phyloP scores from a whole-genome alignment of 2,797 vertebrate genomes.

The Periophthalmus magnuspinnatus region DNA sequence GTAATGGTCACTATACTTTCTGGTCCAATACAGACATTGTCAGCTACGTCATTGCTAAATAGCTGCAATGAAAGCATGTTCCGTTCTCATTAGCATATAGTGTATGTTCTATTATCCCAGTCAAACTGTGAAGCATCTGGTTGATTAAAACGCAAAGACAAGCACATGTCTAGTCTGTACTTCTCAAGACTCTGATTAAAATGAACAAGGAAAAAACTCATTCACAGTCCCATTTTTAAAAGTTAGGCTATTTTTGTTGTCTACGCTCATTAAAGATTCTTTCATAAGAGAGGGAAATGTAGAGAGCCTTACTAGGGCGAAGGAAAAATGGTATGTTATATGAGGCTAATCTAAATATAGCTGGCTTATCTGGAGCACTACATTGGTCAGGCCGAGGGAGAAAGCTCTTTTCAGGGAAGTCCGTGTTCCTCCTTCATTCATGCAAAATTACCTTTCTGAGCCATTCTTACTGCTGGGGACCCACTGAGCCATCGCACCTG shows the following conservation, averaged over 20 bases:
- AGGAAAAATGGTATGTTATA: conserved; percentile 38
- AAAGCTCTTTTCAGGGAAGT: conserved; percentile 36
- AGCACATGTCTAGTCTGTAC: conserved; percentile 45
- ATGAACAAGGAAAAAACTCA: conserved; percentile 30
- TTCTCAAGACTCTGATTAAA: conserved; percentile 54
- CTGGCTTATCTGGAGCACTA: conserved; percentile 41
- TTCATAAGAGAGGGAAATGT: conserved; percentile 37
- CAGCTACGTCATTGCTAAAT: conserved; percentile 30
- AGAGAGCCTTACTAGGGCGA: conserved; percentile 38
- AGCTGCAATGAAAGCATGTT: conserved; percentile 10
- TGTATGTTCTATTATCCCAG: conserved; percentile 31
- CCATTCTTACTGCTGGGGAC: conserved; percentile 40
- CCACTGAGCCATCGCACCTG: conserved; percentile 62
- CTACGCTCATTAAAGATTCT: conserved; percentile 62
- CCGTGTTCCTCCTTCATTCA: conserved; percentile 33
- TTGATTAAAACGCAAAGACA: conserved; percentile 51
- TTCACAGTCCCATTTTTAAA: conserved; percentile 2
- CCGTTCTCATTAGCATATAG: conserved; percentile 26
- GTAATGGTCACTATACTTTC: conserved; percentile 28
- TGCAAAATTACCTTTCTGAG: conserved; percentile 39
- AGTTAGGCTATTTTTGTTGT: background rate
- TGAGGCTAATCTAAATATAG: conserved; percentile 38
- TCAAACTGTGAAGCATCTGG: conserved; percentile 46
- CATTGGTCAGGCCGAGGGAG: conserved; percentile 26
- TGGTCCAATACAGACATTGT: conserved; percentile 22